Percentiles rank a stretch among this genome's conserved stretches.
Conservation (phyloP, 2,888 invertebrate genomes). For the Pammene aurita region DNA sequence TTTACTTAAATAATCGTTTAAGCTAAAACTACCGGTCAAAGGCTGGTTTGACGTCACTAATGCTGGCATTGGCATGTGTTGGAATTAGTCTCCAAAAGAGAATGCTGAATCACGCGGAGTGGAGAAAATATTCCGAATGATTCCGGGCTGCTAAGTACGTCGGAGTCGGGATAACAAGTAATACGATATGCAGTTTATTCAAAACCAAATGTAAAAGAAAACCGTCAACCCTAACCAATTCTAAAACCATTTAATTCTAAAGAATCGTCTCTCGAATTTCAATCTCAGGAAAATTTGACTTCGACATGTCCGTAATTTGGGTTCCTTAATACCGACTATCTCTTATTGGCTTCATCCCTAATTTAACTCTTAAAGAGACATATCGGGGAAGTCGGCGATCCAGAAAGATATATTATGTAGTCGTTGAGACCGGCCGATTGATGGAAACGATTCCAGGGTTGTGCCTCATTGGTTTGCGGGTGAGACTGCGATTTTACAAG, state of each 20-base stretch:
- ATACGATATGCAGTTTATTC: neutral
- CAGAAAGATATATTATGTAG: constrained; percentile 72
- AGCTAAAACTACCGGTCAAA: too few relatives aligned
- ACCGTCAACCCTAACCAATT: constrained; percentile 1
- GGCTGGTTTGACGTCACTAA: too few relatives aligned
- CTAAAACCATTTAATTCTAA: constrained; percentile 30
- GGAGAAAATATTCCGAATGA: too few relatives aligned
- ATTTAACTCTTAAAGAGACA: constrained; percentile 77
- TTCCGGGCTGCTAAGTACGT: too few relatives aligned
- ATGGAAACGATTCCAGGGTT: constrained; percentile 64
- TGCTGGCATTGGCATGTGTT: too few relatives aligned
- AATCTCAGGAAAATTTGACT: constrained; percentile 45
- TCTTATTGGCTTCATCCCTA: constrained; percentile 73
- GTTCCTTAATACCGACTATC: constrained; percentile 61
- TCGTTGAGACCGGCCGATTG: constrained; percentile 66
- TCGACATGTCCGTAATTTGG: constrained; percentile 56
- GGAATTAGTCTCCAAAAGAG: too few relatives aligned
- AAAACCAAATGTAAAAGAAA: neutral
- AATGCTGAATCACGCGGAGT: too few relatives aligned
- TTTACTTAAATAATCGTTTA: too few relatives aligned
- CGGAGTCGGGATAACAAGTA: neutral
- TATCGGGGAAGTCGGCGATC: constrained; percentile 66
- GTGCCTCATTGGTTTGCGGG: constrained; percentile 66
- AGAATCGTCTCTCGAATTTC: constrained; percentile 25
- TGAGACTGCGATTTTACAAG: constrained; percentile 56